Conservation (phyloP, 2,113 vertebrate species). For the Lepus europaeus region DNA sequence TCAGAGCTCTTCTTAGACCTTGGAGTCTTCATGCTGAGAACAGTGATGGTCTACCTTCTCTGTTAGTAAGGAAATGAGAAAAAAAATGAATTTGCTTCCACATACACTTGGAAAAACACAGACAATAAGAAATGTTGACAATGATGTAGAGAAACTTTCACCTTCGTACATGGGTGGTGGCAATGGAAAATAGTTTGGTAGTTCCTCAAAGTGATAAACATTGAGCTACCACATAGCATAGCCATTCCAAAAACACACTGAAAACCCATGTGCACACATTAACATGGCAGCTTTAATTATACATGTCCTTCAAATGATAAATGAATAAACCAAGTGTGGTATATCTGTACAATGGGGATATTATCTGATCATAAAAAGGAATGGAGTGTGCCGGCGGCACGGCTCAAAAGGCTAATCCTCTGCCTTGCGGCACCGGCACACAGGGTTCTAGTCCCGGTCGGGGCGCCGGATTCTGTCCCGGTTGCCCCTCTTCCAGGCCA, state of each 20-base stretch:
- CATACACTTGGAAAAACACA: background rate
- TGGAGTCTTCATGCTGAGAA: background rate
- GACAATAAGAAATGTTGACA: background rate
- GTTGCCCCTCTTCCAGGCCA: too few relatives aligned
- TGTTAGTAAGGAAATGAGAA: background rate
- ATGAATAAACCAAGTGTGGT: background rate
- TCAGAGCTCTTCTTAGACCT: background rate
- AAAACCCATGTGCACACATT: background rate
- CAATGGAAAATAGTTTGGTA: background rate
- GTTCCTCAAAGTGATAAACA: background rate
- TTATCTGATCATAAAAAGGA: background rate
- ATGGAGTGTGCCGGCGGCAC: background rate
- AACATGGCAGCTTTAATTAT: background rate
- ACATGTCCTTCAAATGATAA: background rate
- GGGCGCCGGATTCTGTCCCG: too few relatives aligned
- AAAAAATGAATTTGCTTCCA: background rate
- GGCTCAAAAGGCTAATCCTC: too few relatives aligned
- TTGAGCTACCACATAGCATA: background rate
- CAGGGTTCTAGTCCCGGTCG: too few relatives aligned
- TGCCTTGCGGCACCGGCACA: too few relatives aligned
- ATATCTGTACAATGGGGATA: too few relatives aligned
- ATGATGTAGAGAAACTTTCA: background rate
- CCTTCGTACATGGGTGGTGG: too few relatives aligned
- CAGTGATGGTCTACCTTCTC: background rate
- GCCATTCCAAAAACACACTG: background rate